These are phyloP conservation scores for Scolopax mira DNA, from an alignment of 2,113 vertebrate species.

Conservation along the genomic window DNA sequence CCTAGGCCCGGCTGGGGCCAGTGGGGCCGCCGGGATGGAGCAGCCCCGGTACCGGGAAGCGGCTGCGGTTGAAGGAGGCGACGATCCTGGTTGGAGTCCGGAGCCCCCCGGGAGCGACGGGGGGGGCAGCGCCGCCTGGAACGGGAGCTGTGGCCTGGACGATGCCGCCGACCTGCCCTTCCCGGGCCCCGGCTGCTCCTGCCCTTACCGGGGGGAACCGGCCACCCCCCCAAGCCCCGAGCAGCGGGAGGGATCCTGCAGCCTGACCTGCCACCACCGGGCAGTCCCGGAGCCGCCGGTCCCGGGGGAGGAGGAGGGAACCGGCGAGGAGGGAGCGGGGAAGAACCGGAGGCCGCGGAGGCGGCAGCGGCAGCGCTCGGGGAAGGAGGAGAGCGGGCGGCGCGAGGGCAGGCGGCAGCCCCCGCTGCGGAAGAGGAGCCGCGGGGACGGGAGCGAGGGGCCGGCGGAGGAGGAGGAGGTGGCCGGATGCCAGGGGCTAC, in stretches of 20 bases:
- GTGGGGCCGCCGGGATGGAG: background rate
- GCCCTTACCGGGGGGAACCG: constrained; percentile 27
- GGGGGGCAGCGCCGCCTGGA: constrained; percentile 19
- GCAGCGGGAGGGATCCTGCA: constrained; percentile 16
- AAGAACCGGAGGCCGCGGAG: constrained; percentile 20
- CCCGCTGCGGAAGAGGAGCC: constrained; percentile 78
- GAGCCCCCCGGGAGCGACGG: background rate
- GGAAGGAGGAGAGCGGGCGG: background rate
- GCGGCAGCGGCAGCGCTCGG: constrained; percentile 46
- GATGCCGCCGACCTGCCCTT: background rate
- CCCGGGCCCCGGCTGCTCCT: background rate
- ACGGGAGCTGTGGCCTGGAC: constrained; percentile 16
- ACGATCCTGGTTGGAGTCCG: background rate
- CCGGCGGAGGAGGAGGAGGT: constrained; percentile 73
- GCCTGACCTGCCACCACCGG: constrained; percentile 6
- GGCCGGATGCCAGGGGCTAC: constrained; percentile 52
- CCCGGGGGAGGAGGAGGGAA: background rate
- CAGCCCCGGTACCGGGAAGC: background rate
- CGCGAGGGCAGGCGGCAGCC: constrained; percentile 74
- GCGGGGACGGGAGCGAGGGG: constrained; percentile 63
- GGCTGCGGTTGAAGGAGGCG: background rate
- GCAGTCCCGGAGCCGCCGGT: background rate
- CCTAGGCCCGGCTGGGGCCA: background rate
- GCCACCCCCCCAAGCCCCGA: background rate
- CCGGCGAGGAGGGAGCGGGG: constrained; percentile 12